Conservation (phyloP, 2,113 vertebrate genomes). For the Erinaceus europaeus region DNA sequence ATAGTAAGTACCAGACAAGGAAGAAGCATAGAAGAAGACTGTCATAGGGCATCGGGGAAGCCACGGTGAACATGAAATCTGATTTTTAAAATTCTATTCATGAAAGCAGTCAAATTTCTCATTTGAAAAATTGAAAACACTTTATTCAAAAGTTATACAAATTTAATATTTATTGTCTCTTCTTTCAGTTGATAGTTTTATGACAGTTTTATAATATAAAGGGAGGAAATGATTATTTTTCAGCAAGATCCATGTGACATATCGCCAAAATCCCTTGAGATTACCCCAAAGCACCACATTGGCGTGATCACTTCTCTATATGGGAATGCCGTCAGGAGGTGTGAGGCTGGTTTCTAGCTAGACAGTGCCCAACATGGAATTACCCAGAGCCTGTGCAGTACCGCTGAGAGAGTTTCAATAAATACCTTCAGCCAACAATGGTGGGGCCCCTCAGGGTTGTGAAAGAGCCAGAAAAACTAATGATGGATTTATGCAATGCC, state of each 20-base stretch:
- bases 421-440: neutral
- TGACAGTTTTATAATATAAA: constrained; percentile 15
- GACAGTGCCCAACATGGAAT: neutral
- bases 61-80: neutral
- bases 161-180: constrained; percentile 46
- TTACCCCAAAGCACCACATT: neutral
- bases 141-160: constrained; percentile 62
- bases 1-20: neutral
- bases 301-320: neutral
- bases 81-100: neutral
- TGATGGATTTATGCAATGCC: neutral
- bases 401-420: neutral
- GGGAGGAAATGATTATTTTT: constrained; percentile 45
- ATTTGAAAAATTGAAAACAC: neutral
- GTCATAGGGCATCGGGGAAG: neutral
- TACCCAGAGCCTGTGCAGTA: neutral
- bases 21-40: neutral
- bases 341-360: neutral
- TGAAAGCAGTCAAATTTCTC: neutral
- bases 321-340: neutral
- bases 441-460: neutral
- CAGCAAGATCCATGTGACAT: neutral
- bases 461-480: neutral
- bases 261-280: neutral
- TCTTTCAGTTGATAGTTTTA: constrained; percentile 13